phyloP scores from a whole-genome alignment of 2,113 vertebrate genomes.

The Apodemus sylvaticus region DNA sequence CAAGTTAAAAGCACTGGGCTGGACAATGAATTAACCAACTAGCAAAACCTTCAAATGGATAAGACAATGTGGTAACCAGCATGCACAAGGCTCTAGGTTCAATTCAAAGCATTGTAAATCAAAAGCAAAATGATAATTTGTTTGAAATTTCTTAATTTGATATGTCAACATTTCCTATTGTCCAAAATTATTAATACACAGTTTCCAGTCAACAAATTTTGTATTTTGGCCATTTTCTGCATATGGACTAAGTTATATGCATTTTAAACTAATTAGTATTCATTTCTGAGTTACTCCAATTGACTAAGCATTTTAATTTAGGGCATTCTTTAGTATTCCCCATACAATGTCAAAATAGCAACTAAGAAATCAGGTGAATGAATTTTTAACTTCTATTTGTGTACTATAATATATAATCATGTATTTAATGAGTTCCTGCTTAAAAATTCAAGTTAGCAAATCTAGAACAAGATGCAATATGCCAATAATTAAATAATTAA shows the following conservation, averaged over 20 bases:
- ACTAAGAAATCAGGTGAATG: slow-evolving; percentile 26
- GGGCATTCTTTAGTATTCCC: not conserved
- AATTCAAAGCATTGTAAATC: not conserved
- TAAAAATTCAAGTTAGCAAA: slow-evolving; percentile 38
- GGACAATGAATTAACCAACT: slow-evolving; percentile 18
- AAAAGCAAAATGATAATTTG: slow-evolving; percentile 28
- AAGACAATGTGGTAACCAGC: slow-evolving; percentile 39
- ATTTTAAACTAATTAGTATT: slow-evolving; percentile 47
- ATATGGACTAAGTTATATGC: slow-evolving; percentile 1
- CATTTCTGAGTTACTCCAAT: slow-evolving; percentile 33
- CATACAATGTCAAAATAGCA: slow-evolving; percentile 11
- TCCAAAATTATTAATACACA: slow-evolving; percentile 14
- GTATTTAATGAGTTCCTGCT: slow-evolving; percentile 38
- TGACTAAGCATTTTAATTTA: slow-evolving; percentile 56
- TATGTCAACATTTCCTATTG: slow-evolving; percentile 35
- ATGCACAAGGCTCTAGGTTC: not conserved
- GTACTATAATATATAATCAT: slow-evolving; percentile 11
- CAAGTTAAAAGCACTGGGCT: not conserved
- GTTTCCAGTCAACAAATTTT: slow-evolving; percentile 32
- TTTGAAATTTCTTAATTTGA: slow-evolving; percentile 41
- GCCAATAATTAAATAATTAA: slow-evolving; percentile 70
- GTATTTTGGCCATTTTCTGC: slow-evolving; percentile 36
- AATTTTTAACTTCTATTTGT: slow-evolving; percentile 29
- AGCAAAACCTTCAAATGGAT: slow-evolving; percentile 19
- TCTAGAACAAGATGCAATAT: slow-evolving; percentile 37